Base-by-base conservation (phyloP, 2,888 invertebrate species). In the Blastobasis lacticolella region DNA sequence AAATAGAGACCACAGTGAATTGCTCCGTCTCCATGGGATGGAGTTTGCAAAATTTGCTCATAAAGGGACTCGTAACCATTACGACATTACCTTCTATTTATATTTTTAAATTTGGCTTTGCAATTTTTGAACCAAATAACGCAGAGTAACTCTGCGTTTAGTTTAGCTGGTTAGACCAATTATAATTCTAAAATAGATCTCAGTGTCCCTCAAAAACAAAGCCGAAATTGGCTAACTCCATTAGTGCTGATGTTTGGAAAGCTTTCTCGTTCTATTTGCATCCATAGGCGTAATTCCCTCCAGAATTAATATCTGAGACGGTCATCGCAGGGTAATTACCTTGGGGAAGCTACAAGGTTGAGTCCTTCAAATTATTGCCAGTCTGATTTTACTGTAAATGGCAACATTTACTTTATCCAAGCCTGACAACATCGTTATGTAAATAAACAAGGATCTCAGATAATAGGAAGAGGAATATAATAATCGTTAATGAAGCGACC, bases 1-100 rank as follows among this genome's bases (percentile, higher is more conserved):
- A 57, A 61, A 64, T 61, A 64, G 58, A 60, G 57, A 61, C 50
- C 50, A 48, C 57, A 63, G 63, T 61, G 61, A 58, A 68, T 68
- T 62, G 67, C 69, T 67, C 23, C 23, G 23, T 23, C 64, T 68
- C 57, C 59, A 58, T 55, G 57, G 58, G 52, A 56, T 56, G 57
- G 56, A 66, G 62, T 72, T 64, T 59, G 56, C 54, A 62, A 63
- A 67, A 23, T 23, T 1, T 23, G 23, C 23, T 23, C 23, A 23
- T 2, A 23, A 23, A 23, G 23, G 23, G 3, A 23, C 23, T 23
- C 23, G 23, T 23, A 23, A 23, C 23, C 23, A 23, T 23, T 23
- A 23, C 23, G 23, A 23, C 23, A 23, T 2, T 23, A 23, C 23
- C 23, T 23, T 23, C 23, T 23, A 23, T 23, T 23, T 23, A 23